Percentiles rank a stretch among this genome's conserved stretches.
Evolutionary conservation across 2,113 vertebrate genomes (phyloP).

Genomic region (Oceanodroma tethys): DNA sequence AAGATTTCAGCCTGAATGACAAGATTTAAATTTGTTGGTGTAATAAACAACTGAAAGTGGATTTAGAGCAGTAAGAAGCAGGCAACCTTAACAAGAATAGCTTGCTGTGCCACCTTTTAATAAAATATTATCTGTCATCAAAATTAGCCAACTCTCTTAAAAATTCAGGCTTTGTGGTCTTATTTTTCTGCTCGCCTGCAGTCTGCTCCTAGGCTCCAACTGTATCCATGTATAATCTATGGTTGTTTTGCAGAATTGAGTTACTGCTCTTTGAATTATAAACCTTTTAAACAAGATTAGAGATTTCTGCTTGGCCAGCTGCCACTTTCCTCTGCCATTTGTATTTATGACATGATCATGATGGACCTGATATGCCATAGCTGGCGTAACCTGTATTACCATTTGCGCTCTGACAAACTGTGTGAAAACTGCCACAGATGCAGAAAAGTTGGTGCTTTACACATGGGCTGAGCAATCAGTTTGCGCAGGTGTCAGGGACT

Average conservation of each 20-base stretch:
- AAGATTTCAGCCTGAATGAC: not conserved
- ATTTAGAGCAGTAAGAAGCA: not conserved
- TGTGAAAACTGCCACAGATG: not conserved
- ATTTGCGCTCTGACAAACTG: not conserved
- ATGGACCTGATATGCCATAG: not conserved
- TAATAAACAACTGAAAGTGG: not conserved
- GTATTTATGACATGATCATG: not conserved
- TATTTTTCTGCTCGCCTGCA: not conserved
- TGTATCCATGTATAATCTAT: not conserved
- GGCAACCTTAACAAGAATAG: not conserved
- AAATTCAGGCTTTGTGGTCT: constrained; percentile 2
- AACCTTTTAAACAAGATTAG: not conserved
- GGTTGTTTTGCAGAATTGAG: not conserved
- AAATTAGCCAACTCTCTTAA: constrained; percentile 16
- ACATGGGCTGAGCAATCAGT: not conserved
- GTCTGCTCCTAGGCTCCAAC: not conserved
- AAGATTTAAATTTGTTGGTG: not conserved
- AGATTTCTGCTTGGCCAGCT: constrained; percentile 32
- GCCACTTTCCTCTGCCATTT: not conserved
- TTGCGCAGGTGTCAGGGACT: not conserved
- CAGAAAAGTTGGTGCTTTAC: not conserved
- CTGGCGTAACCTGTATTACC: not conserved
- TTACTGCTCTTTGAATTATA: constrained; percentile 5
- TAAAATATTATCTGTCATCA: constrained; percentile 25
- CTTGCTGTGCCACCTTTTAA: constrained; percentile 1